Evolutionary conservation across 2,888 invertebrate genomes (phyloP).

Genomic region (Galeopsomyia nigrocyanea): DNA sequence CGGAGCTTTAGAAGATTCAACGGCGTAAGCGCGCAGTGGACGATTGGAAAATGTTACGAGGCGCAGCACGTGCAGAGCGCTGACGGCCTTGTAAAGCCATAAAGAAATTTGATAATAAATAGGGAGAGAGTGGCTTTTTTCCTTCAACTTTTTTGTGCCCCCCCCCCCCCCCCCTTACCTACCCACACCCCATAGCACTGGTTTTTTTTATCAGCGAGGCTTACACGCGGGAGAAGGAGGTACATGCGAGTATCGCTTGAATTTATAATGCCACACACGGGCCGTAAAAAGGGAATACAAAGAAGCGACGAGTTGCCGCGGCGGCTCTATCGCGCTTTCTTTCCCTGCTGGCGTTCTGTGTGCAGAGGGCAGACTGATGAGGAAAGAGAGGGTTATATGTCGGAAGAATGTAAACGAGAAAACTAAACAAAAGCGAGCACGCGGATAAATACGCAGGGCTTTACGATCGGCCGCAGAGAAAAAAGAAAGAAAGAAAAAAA

Average conservation of each 20-base stretch:
- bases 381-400: conserved; percentile 42
- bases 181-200: too few species aligned
- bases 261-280: conserved; percentile 61
- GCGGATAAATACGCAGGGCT: conserved; percentile 53
- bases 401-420: conserved; percentile 52
- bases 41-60: conserved; percentile 24
- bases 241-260: conserved; percentile 53
- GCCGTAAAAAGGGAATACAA: conserved; percentile 57
- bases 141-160: too few species aligned
- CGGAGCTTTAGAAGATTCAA: conserved; percentile 51
- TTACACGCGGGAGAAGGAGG: conserved; percentile 18
- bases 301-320: conserved; percentile 37
- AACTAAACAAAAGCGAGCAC: conserved; percentile 57
- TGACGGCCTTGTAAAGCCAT: conserved; percentile 66
- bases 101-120: conserved; percentile 68
- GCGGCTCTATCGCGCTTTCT: conserved; percentile 47
- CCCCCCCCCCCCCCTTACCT: too few species aligned
- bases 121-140: conserved; percentile 47
- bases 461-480: conserved; percentile 54
- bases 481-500: neutral
- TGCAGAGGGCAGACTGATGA: conserved; percentile 21
- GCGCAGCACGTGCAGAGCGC: conserved; percentile 45
- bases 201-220: conserved; percentile 56
- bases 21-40: conserved; percentile 33
- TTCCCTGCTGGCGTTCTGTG: conserved; percentile 11